Evolutionary conservation across 2,797 vertebrate species (phyloP), one percentile per base, ranked within the genome.

Genomic region (Rhinophrynus dorsalis): DNA sequence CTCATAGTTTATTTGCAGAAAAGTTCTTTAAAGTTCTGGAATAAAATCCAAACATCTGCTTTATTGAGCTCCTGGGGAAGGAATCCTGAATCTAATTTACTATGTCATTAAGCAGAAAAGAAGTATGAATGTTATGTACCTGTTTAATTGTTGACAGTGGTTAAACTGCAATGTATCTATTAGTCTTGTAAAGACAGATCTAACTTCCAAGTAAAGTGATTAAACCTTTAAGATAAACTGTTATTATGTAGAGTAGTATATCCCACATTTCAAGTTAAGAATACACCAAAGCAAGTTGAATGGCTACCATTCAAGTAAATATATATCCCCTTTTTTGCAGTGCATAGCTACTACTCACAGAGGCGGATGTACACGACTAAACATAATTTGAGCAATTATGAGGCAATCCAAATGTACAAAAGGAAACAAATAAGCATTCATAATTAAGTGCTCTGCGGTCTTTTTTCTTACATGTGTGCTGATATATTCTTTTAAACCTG

Each of bases 31-130:
- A 47, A 69, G 37, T 27, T 76, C 67, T 67, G 0, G 1, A 76
- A 13, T 81, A 75, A 78, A 69, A 68, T 45, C 68, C 51, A 72
- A 73, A 67, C 23, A 74, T 72, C 63, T 75, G 65, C 15, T 77
- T 80, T 86, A 81, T 59, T 82, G 78, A 81, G 63, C 55, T 80
- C 66, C 24, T 71, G 77, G 63, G 48, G 76, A 63, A 80, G 40
- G 20, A 58, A 65, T 71, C 10, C 32, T 26, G 72, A 59, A 76
- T 78, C 30, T 77, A 30, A 82, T 84, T 79, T 79, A 57, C 55
- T 26, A 32, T 70, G 75, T 66, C 27, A 56, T 77, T 81, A 74
- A 75, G 11, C 21, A 71, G 57, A 77, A n/a, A 81, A 74, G 74
- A 30, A 40, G 69, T 29, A 6, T n/a, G 64, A 79, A 67, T 59